Conservation (phyloP, 2,113 vertebrate species). For the Porphyrio hochstetteri region DNA sequence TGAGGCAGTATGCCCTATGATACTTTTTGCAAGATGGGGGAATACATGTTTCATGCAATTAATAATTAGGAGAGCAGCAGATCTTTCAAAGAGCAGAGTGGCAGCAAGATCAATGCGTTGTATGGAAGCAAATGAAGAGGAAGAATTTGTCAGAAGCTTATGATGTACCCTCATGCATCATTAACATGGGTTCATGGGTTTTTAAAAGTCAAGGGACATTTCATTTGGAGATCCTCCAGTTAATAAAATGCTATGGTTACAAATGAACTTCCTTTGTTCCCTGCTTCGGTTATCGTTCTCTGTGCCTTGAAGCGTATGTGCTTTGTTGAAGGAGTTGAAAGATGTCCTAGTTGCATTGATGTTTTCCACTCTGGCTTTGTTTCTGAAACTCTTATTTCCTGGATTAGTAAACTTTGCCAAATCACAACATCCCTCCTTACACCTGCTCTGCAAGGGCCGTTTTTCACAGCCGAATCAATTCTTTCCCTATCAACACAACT, state of each 20-base stretch:
- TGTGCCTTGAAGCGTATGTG: background rate
- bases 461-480: background rate
- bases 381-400: background rate
- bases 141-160: background rate
- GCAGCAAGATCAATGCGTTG: background rate
- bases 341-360: background rate
- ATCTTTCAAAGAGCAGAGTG: background rate
- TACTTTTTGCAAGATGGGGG: background rate
- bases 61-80: background rate
- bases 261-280: slow-evolving; percentile 35
- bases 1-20: background rate
- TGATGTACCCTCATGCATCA: background rate
- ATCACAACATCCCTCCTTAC: background rate
- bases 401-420: background rate
- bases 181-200: background rate
- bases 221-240: background rate
- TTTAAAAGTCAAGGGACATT: background rate
- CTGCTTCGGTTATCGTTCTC: slow-evolving; percentile 21
- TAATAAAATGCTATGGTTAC: slow-evolving; percentile 24
- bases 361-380: background rate
- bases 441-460: background rate
- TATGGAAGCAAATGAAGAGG: background rate
- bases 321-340: background rate
- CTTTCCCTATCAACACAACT: background rate
- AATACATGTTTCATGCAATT: background rate